Percentiles rank a stretch among this genome's conserved stretches.
phyloP scores from a whole-genome alignment of 2,888 invertebrate species.

The Blastobasis lacticolella region DNA sequence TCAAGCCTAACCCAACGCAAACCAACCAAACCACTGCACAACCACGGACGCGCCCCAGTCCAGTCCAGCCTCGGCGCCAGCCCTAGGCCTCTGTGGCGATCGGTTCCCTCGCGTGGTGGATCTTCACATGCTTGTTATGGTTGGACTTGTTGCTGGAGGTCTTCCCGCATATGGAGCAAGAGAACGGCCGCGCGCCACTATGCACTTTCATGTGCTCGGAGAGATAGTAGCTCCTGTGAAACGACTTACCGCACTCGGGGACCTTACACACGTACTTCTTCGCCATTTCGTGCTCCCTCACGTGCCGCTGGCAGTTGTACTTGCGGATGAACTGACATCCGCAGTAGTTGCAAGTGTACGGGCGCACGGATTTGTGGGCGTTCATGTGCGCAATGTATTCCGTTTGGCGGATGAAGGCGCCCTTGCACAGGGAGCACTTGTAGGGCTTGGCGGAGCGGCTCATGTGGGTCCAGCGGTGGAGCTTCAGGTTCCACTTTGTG shows the following conservation, averaged over 20 bases:
- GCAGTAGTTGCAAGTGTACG: conserved; percentile 92
- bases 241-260: conserved; percentile 85
- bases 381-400: conserved; percentile 90
- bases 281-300: conserved; percentile 85
- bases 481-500: conserved; percentile 92
- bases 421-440: conserved; percentile 88
- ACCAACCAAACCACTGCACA: neutral
- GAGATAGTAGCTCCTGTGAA: conserved; percentile 90
- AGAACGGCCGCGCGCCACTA: conserved; percentile 85
- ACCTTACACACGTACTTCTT: conserved; percentile 84
- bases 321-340: conserved; percentile 92
- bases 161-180: conserved; percentile 92
- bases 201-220: conserved; percentile 91
- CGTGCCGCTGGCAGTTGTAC: conserved; percentile 90
- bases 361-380: conserved; percentile 87
- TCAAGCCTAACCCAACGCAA: too few species aligned
- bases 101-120: conserved; percentile 91
- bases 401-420: conserved; percentile 86
- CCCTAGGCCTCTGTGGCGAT: conserved; percentile 85
- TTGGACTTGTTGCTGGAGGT: conserved; percentile 92
- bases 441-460: conserved; percentile 88
- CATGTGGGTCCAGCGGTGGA: conserved; percentile 92
- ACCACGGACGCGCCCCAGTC: neutral
- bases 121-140: conserved; percentile 91
- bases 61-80: neutral